Evolutionary conservation across 2,888 invertebrate genomes (phyloP), one percentile per base, ranked within the genome.

Genomic region (Congeria kusceri): DNA sequence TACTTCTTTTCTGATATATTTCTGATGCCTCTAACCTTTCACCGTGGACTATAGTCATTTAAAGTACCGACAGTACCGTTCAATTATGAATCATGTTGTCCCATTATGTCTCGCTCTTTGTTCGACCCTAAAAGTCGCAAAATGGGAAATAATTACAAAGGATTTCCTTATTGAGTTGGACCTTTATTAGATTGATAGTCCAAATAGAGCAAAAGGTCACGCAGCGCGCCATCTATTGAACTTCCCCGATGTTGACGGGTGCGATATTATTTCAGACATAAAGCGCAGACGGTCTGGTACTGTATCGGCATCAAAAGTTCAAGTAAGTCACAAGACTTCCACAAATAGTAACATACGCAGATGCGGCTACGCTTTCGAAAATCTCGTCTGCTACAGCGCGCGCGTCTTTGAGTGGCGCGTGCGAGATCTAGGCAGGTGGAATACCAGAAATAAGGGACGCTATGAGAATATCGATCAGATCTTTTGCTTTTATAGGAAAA

Each of bases 371-470:
- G 68, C 47, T 58, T 75, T 75, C 75, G 57, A 76, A 80, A 58
- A 5, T 39, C 39, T 39, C 39, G 39, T 39, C 39, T 39, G 39
- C 39, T 39, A 39, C 39, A 46, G 68, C 71, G 65, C 75, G 75
- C 75, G 80, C 75, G 75, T 68, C 47, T 53, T 65, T 65, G 57
- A 61, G 32, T 49, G 75, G 80, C 75, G 75, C 80, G 80, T 75
- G 75, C 80, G 71, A 71, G 67, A 76, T 62, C 75, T 67, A 62
- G 53, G 80, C 80, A 80, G 80, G 80, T 80, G 80, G 80, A 80
- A 68, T 79, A 49, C 61, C 46, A 70, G 62, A 59, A 72, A 53
- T 23, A 18, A 70, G 47, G 71, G 75, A 80, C 80, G 80, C 80
- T 80, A 76, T 75, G 80, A 72, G 76, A 75, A 76, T 20, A 75